phyloP scores from a whole-genome alignment of 2,113 vertebrate species.

The Pangasianodon hypophthalmus region DNA sequence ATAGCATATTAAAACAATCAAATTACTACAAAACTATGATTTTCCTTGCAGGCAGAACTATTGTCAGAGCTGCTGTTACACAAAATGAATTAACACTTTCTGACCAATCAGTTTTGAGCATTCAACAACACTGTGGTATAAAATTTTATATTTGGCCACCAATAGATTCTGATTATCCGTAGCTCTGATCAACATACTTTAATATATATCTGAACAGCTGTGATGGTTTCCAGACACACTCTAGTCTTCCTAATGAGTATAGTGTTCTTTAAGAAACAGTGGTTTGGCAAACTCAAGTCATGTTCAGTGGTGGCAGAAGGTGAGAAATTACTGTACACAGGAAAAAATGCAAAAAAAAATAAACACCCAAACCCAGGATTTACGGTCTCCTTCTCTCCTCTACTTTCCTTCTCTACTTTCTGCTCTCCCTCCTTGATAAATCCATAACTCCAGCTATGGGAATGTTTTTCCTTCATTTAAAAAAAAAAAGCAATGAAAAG shows the following conservation, averaged over 20 bases:
- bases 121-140: background rate
- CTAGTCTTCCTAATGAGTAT: conserved; percentile 14
- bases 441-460: conserved; percentile 32
- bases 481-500: conserved; percentile 75
- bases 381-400: conserved; percentile 30
- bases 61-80: background rate
- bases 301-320: conserved; percentile 19
- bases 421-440: background rate
- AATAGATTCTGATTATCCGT: background rate
- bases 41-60: background rate
- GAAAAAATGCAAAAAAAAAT: conserved; percentile 26
- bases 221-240: conserved; percentile 28
- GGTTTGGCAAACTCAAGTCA: conserved; percentile 12
- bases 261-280: conserved; percentile 17
- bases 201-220: conserved; percentile 1
- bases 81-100: background rate
- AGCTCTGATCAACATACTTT: background rate
- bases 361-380: conserved; percentile 15
- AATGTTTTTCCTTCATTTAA: conserved; percentile 44
- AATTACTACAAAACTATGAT: background rate
- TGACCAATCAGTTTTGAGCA: background rate
- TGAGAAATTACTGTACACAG: conserved; percentile 42
- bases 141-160: background rate
- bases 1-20: background rate
- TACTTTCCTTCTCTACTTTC: background rate